These are phyloP conservation scores for Cydia splendana DNA, from an alignment of 1,140 invertebrate species.

Conservation along the genomic window DNA sequence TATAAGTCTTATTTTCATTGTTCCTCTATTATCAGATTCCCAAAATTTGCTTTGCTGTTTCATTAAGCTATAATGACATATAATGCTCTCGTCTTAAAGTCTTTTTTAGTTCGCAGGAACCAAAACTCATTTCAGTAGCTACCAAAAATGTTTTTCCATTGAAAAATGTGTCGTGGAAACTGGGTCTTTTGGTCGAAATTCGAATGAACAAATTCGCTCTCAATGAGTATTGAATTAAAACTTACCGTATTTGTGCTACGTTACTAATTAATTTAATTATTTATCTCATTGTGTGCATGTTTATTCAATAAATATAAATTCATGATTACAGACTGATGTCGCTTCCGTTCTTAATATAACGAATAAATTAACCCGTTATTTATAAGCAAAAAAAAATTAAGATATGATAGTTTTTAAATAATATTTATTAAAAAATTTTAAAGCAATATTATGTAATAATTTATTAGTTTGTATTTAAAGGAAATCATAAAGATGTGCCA, in stretches of 20 bases:
- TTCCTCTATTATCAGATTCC: conserved; percentile 56
- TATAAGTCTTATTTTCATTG: conserved; percentile 50
- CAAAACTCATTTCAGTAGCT: conserved; percentile 70
- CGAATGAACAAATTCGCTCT: conserved; percentile 50
- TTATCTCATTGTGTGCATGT: conserved; percentile 70
- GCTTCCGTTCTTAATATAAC: background rate
- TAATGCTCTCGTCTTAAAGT: conserved; percentile 50
- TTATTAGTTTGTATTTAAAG: background rate
- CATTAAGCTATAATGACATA: conserved; percentile 50
- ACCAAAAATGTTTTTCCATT: conserved; percentile 64
- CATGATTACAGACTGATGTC: conserved; percentile 30
- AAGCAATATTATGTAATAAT: background rate
- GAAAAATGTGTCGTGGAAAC: conserved; percentile 66
- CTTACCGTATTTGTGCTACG: conserved; percentile 71
- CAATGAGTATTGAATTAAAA: conserved; percentile 78
- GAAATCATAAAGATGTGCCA: conserved; percentile 14
- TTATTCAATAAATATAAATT: conserved; percentile 64
- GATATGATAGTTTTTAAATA: background rate
- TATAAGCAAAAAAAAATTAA: background rate
- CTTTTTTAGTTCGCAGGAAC: conserved; percentile 44
- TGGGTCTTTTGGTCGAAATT: conserved; percentile 60
- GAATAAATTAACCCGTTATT: background rate
- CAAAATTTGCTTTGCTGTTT: conserved; percentile 63
- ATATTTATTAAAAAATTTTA: background rate
- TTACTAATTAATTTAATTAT: conserved; percentile 79